Conservation (phyloP, 1,140 invertebrate species). For the Andrena cerasifolii region DNA sequence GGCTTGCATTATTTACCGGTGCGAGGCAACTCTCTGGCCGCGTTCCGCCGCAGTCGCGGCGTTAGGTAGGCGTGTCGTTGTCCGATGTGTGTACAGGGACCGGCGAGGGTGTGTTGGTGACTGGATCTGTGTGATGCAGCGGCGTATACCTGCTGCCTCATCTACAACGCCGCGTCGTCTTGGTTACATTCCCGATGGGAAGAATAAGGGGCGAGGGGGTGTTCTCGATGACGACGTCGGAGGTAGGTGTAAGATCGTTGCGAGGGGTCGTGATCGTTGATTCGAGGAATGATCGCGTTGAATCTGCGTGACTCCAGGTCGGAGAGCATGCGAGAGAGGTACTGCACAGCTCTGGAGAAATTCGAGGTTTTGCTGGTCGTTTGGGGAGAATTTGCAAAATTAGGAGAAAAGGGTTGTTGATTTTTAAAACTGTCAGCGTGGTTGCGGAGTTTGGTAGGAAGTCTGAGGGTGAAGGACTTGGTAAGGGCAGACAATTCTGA, state of each 20-base stretch:
- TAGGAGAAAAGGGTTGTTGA: too few species aligned
- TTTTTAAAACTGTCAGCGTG: too few species aligned
- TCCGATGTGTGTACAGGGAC: slow-evolving; percentile 40
- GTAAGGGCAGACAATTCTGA: too few species aligned
- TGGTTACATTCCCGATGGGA: slow-evolving; percentile 17
- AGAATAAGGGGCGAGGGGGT: not conserved
- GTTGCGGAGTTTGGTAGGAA: too few species aligned
- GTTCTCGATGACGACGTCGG: not conserved
- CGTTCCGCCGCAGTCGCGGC: slow-evolving; percentile 78
- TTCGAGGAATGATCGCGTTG: not conserved
- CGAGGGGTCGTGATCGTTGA: slow-evolving; percentile 1
- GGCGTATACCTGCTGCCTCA: slow-evolving; percentile 17
- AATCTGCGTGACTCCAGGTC: not conserved
- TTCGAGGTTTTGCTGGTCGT: too few species aligned
- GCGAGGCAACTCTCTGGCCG: slow-evolving; percentile 80
- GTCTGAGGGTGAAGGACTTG: too few species aligned
- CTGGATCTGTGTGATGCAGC: not conserved
- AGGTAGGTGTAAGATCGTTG: slow-evolving; percentile 4
- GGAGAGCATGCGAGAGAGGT: too few species aligned
- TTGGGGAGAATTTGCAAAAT: too few species aligned
- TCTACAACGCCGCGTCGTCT: slow-evolving; percentile 15
- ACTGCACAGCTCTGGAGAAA: too few species aligned
- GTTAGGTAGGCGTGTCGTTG: slow-evolving; percentile 77
- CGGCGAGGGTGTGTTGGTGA: slow-evolving; percentile 5
- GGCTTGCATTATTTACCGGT: slow-evolving; percentile 82